Evolutionary conservation across 2,888 invertebrate species (phyloP), one percentile per base, ranked within the genome.

Genomic region (Chalcosyrphus nemorum): DNA sequence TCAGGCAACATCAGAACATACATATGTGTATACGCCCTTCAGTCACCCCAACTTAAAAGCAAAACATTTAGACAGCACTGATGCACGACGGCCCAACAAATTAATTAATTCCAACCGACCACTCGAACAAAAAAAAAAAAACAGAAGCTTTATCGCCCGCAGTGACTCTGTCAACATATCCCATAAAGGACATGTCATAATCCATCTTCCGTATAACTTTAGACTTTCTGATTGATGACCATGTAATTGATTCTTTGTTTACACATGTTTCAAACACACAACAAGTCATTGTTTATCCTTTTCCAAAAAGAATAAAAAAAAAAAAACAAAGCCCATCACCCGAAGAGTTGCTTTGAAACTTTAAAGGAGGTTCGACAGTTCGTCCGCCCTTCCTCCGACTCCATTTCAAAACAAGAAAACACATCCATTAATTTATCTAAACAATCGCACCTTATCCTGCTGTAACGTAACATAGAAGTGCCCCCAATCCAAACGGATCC

Each of bases 361-460:
- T 29, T 21, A 74, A 19, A 56, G 11, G 1, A 15, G 5, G 0
- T 24, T 32, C 9, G 32, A 32, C 32, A 32, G 9, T 32, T 15
- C 74, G 15, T 13, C 29, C 19, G 3, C 35, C 74, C 47, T 24
- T 19, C 56, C 41, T 13, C n/a, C n/a, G 47, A 41, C 74, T 68
- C 61, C 47, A 65, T 72, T 52, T 41, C 63, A 71, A 56, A 54
- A 45, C 35, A 32, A 56, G 19, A 38, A 47, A 19, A 66, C 29
- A 68, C 63, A 43, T 50, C 76, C 71, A 59, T 76, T 71, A 81
- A 65, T 81, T 81, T 59, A 76, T 76, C 57, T 54, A 63, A 81
- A 81, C 81, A 81, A 59, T 81, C 57, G 27, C 81, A 65, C 70
- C 63, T 81, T 76, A 71, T 59, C 63, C 76, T 32, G n/a, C 17